Conservation (phyloP, 2,797 vertebrate species). For the Threskiornis aethiopicus region DNA sequence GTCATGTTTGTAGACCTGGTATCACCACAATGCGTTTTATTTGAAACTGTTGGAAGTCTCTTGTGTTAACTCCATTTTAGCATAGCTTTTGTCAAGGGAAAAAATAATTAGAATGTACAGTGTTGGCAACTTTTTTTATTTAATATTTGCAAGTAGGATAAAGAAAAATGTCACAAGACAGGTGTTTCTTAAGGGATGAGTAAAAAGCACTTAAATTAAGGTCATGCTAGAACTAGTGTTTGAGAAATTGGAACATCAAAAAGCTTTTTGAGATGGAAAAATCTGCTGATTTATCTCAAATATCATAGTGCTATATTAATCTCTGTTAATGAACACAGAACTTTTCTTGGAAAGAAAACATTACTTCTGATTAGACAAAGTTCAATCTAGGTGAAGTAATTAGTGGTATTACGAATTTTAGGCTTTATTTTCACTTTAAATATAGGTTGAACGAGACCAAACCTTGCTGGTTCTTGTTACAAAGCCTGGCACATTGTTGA, state of each 20-base stretch:
- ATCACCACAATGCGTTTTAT: neutral
- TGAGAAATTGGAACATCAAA: neutral
- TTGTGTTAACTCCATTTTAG: neutral
- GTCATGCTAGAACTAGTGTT: neutral
- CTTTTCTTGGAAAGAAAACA: neutral
- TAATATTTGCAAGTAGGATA: neutral
- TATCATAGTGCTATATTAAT: neutral
- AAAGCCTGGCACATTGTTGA: neutral
- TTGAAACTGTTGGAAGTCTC: neutral
- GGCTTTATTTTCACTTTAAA: neutral
- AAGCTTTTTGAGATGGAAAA: neutral
- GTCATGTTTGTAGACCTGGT: neutral
- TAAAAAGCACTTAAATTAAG: neutral
- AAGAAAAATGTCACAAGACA: neutral
- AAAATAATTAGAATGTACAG: neutral
- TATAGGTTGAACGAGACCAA: neutral
- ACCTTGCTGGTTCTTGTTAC: neutral
- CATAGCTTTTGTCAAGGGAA: neutral
- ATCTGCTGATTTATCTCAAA: neutral
- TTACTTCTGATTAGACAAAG: neutral
- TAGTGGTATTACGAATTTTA: neutral
- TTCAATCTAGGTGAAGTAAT: neutral
- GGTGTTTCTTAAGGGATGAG: neutral
- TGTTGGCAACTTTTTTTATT: neutral
- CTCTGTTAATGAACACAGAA: neutral